Evolutionary conservation across 2,888 invertebrate genomes (phyloP), one percentile per base, ranked within the genome.

Genomic region (Tricholauxania praeusta): DNA sequence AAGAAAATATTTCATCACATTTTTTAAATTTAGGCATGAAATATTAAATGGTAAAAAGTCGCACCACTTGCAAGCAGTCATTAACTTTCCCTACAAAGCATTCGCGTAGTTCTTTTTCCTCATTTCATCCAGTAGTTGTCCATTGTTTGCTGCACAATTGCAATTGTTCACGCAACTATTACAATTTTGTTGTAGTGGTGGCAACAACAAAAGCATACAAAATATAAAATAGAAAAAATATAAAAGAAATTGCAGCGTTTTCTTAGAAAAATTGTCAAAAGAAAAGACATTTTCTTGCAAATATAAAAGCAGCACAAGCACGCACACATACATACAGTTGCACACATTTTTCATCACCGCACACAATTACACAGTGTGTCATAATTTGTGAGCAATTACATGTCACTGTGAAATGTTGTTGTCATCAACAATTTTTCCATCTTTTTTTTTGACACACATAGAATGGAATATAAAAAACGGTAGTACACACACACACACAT

Each of bases 301-400:
- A 32, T 60, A 7, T 32, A 60, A 22, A 39, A 28, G 28, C 19
- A 19, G 19, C 28, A 53, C 22, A 19, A n/a, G 39, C 19, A 19
- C 19, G 22, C 47, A 60, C 17, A 60, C 32, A 12, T n/a, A 17
- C 22, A 28, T 28, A 47, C 67, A 59, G 14, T 49, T 39, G 52
- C 69, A 60, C n/a, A 17, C 39, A 62, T 60, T 63, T 63, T 48
- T 47, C 48, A 65, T 48, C 19, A 39, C 59, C 28, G n/a, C 69
- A 69, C 51, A 62, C 62, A 62, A 63, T 63, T 63, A 74, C 72
- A 75, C 72, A 75, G 78, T 80, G 77, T 80, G 78, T 79, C 79
- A 81, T 80, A 81, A 80, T 81, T 81, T 81, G 74, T 76, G 79
- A 79, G 78, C 80, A 81, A 81, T 80, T 79, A 79, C 79, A 81